These are phyloP conservation scores for Eulithis prunata DNA, from an alignment of 2,888 invertebrate species.

Conservation along the genomic window DNA sequence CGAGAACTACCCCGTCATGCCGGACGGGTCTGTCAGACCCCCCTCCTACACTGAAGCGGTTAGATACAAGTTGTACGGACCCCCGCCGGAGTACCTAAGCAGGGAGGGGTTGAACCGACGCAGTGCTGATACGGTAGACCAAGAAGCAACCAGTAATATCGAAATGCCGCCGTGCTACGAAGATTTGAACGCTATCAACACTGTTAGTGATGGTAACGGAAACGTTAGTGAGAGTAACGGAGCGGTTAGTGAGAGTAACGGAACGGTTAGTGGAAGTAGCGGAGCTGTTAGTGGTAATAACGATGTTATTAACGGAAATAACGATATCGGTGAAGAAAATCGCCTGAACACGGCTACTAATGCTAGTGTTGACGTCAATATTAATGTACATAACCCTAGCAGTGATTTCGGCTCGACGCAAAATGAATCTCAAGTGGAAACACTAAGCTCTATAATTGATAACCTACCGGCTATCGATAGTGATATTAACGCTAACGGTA, in stretches of 20 bases:
- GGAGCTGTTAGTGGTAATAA: conserved; percentile 3
- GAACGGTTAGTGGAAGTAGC: not conserved
- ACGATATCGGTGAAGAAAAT: conserved; percentile 4
- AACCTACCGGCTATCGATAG: conserved; percentile 75
- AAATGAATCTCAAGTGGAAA: conserved; percentile 45
- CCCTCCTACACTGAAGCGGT: conserved; percentile 75
- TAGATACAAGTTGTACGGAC: conserved; percentile 72
- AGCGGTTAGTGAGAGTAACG: conserved; percentile 19
- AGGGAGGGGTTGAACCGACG: conserved; percentile 56
- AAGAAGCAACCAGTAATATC: conserved; percentile 63
- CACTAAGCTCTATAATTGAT: conserved; percentile 66
- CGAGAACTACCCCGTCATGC: conserved; percentile 63
- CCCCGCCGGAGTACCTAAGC: conserved; percentile 74
- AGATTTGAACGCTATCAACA: conserved; percentile 51
- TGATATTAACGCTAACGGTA: conserved; percentile 72
- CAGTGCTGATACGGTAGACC: conserved; percentile 50
- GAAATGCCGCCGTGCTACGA: conserved; percentile 78
- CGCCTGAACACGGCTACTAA: conserved; percentile 34
- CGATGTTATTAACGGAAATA: conserved; percentile 23
- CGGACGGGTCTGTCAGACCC: conserved; percentile 53
- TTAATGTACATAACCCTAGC: conserved; percentile 16
- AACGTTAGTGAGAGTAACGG: conserved; percentile 5
- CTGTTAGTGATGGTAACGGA: conserved; percentile 12
- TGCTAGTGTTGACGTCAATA: conserved; percentile 33
- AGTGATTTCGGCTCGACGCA: conserved; percentile 15